Conservation (phyloP, 2,888 invertebrate genomes). For the Pseudoips prasinana region DNA sequence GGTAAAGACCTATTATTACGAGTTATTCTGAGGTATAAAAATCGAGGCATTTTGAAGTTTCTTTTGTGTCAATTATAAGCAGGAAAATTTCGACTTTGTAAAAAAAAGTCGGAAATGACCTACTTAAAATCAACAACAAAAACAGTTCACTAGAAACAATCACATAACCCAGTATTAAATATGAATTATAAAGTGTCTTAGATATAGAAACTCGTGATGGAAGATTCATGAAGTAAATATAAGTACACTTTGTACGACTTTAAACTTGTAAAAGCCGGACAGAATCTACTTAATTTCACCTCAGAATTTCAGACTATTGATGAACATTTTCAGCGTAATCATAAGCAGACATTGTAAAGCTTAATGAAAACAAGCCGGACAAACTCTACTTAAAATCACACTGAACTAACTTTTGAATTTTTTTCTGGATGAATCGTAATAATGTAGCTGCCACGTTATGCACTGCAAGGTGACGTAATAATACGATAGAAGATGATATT, state of each 20-base stretch:
- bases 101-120: constrained; percentile 16
- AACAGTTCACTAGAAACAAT: neutral
- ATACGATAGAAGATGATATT: too few relatives aligned
- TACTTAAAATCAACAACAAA: constrained; percentile 19
- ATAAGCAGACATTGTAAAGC: constrained; percentile 9
- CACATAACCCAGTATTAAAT: neutral
- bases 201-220: neutral
- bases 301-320: too few relatives aligned
- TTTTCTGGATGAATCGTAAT: neutral
- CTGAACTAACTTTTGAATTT: constrained; percentile 2
- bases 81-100: constrained; percentile 18
- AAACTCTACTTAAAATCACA: constrained; percentile 23
- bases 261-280: constrained; percentile 5
- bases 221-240: constrained; percentile 4
- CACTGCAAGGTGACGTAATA: too few relatives aligned
- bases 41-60: neutral
- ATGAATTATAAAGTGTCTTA: too few relatives aligned
- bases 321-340: constrained; percentile 2
- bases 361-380: constrained; percentile 15
- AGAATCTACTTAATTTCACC: constrained; percentile 18
- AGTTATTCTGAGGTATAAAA: too few relatives aligned
- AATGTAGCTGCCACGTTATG: too few relatives aligned
- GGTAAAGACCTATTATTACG: too few relatives aligned
- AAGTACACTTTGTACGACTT: constrained; percentile 10
- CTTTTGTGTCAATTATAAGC: constrained; percentile 14